Base-by-base conservation (phyloP, 2,888 invertebrate species). In the Agrotis segetum region DNA sequence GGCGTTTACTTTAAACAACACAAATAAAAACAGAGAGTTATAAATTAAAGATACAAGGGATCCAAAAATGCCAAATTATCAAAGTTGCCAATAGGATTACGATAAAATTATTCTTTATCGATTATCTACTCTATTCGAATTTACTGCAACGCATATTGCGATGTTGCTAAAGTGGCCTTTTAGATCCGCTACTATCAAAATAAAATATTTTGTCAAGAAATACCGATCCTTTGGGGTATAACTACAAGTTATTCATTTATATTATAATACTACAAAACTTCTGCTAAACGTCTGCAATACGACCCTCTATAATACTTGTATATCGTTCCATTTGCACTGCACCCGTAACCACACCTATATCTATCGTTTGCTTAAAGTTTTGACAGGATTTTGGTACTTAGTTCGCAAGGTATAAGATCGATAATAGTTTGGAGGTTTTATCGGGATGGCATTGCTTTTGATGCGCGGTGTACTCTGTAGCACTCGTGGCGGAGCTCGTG, bases 301-400 rank as follows among this genome's bases (percentile, higher is more conserved):
- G 65, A 49, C 67, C 50, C 49, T 55, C 29, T 77, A 66, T 71
- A 73, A 29, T 74, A 76, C 74, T 63, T 81, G 69, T 81, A 82
- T 55, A 82, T 79, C 55, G 76, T 76, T 63, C 73, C 73, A 83
- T 85, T 85, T 85, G 83, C 85, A 70, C 73, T 62, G 74, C 77
- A 85, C 68, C 66, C 80, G 71, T 65, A 67, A 76, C 83, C 83
- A 74, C 73, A 79, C 62, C 56, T 71, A 79, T 71, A 74, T 58
- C 58, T 71, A 69, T 62, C 50, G 62, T 65, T 79, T 60, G 19
- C 29, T 71, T 2, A 49, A 69, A 60, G 44, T 11, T 40, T 53
- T 56, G 17, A 71, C 13, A 61, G 55, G 56, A 83, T 73, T 80
- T 55, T 73, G 40, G 29, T n/a, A 3, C 72, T 63, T 83, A 80